A percentile compares a stretch with the other conserved stretches of the same genome.
Conservation (phyloP, 2,888 invertebrate species). For the Trachelus stipa region DNA sequence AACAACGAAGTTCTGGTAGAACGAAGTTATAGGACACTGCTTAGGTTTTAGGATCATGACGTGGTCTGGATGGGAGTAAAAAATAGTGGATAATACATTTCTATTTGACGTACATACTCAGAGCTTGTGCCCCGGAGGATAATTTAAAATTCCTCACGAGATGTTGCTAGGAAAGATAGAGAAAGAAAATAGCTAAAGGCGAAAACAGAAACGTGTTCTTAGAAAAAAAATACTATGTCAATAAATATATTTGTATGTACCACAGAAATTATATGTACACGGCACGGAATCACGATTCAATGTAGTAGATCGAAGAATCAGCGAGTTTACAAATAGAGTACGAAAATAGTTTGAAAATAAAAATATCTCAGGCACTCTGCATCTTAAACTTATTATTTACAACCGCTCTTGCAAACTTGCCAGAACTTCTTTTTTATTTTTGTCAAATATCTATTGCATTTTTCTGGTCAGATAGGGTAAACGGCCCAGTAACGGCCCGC, state of each 20-base stretch:
- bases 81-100: neutral
- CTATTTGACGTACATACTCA: neutral
- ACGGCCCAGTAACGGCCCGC: no score
- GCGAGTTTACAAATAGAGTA: neutral
- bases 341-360: neutral
- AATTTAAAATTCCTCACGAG: neutral
- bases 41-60: neutral
- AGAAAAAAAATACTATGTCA: neutral
- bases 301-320: neutral
- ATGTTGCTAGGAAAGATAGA: neutral
- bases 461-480: no score
- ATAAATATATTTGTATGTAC: neutral
- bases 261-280: neutral
- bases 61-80: neutral
- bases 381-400: no score
- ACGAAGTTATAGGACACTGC: neutral
- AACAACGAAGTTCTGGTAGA: neutral
- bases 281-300: neutral
- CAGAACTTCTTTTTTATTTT: no score
- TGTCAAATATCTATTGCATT: no score
- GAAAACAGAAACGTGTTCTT: neutral
- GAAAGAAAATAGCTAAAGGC: neutral
- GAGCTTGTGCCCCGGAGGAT: neutral
- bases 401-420: no score
- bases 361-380: neutral